Conservation (phyloP, 2,113 vertebrate genomes). For the Phylloscopus trochiloides region DNA sequence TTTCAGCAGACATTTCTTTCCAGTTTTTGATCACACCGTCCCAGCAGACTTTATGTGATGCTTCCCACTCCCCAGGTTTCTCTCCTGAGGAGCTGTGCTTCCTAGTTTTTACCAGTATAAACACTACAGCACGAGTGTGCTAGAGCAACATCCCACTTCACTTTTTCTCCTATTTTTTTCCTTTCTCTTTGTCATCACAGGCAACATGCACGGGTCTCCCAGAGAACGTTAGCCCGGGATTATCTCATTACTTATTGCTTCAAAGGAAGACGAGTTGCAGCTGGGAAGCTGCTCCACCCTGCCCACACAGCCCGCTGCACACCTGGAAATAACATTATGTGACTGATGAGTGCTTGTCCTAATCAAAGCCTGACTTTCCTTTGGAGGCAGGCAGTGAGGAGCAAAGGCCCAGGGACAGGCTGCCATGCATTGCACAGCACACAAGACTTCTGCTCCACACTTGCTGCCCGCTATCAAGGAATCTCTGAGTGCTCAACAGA, state of each 20-base stretch:
- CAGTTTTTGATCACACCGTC: background rate
- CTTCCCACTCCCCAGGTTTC: background rate
- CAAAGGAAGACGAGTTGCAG: background rate
- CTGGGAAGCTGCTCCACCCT: background rate
- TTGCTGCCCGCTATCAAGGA: accelerated
- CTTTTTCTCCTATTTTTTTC: background rate
- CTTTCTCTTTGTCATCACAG: background rate
- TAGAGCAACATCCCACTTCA: background rate
- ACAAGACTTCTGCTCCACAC: accelerated
- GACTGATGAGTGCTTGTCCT: background rate
- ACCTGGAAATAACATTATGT: background rate
- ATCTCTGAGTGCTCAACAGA: background rate
- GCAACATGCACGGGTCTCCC: background rate
- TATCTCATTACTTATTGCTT: background rate
- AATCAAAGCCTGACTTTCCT: background rate
- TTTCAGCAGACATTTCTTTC: background rate
- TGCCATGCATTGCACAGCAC: background rate
- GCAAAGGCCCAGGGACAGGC: background rate
- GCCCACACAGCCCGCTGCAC: background rate
- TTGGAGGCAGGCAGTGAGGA: background rate
- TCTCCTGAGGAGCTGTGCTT: background rate
- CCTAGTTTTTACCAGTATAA: background rate
- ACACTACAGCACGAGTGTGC: background rate
- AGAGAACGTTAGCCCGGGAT: background rate
- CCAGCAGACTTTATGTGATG: background rate